Base-by-base conservation (phyloP, 1,140 invertebrate genomes). In the Proales similis region DNA sequence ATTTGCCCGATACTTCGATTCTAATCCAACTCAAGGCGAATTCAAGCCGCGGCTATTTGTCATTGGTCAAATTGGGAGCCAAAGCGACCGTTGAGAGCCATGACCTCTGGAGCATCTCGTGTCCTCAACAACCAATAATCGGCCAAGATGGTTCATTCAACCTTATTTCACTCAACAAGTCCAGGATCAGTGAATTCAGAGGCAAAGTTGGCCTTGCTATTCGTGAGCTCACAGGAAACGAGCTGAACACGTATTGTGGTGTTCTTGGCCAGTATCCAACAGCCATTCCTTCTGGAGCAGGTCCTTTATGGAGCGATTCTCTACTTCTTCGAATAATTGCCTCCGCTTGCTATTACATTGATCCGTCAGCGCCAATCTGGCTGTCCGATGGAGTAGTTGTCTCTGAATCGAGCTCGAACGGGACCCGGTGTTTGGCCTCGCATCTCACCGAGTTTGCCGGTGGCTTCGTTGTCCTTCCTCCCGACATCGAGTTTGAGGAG, bases 361-460 rank as follows among this genome's bases (percentile, higher is more conserved):
- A 67, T 29, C 17, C 27, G 11, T 64, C 65, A 26, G 66, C 70
- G 38, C n/a, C n/a, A n/a, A 65, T 64, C 17, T 71, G 70, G 69
- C 38, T 49, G 6, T 63, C 65, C 0, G 61, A 70, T 29, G 70
- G 70, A 26, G 70, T 69, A 36, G 71, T 72, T 64, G 61, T 66
- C 9, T 30, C 19, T 1, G 45, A 65, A 27, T 70, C 70, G 22
- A 64, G 46, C 32, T 47, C 48, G 1, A 29, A 38, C 1, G 19
- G 30, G 4, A 69, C 69, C 0, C 51, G 68, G 0, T 76, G 74
- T 64, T 33, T 61, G 5, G 74, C 71, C 63, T 72, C 39, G 48
- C 76, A 78, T 63, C 63, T 77, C 63, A 75, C 77, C 9, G 69
- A 68, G 24, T 78, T 78, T 63, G 69, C 69, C 12, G 70, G 72